Evolutionary conservation across 2,888 invertebrate species (phyloP), one percentile per base, ranked within the genome.

Genomic region (Clostera curtula): DNA sequence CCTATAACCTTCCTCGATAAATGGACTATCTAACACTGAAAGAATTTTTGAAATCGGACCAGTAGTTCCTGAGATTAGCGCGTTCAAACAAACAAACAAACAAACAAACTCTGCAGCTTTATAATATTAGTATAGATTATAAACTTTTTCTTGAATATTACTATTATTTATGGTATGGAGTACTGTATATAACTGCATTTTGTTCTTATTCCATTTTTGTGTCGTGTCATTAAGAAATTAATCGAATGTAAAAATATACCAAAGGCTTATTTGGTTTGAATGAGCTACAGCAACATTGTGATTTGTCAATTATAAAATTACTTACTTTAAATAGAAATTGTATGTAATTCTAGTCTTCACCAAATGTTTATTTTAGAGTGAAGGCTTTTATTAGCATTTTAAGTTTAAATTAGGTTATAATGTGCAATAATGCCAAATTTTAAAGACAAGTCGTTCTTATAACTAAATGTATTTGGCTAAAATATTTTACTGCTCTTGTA

Each of bases 331-430:
- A 25, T 29, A 21, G 29, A 31, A 30, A 25, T 32, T 39, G 26
- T 36, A 21, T 31, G 24, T 31, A 41, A 32, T 36, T 39, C 58
- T 57, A 60, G 61, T 58, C 60, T 63, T 64, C 64, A 51, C 58
- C 48, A 59, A 60, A 60, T 50, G 27, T 46, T 39, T 47, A 47
- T 45, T 46, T 45, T 48, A 48, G 27, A 29, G 60, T 59, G 63
- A 56, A 59, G 58, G 43, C 62, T 44, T 28, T 31, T 28, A 32
- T 33, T 31, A 31, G 31, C 31, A 31, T 47, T 40, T 31, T 29
- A 24, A 24, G 24, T 31, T 20, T 32, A 41, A 34, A 28, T 32
- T 27, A 39, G 24, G 36, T 44, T 35, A 36, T 36, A 16, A 40
- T 35, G 52, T 57, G 55, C 54, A 55, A 54, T 48, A 43, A 58